Evolutionary conservation across 1,140 invertebrate genomes (phyloP).

Genomic region (Whitmania pigra): DNA sequence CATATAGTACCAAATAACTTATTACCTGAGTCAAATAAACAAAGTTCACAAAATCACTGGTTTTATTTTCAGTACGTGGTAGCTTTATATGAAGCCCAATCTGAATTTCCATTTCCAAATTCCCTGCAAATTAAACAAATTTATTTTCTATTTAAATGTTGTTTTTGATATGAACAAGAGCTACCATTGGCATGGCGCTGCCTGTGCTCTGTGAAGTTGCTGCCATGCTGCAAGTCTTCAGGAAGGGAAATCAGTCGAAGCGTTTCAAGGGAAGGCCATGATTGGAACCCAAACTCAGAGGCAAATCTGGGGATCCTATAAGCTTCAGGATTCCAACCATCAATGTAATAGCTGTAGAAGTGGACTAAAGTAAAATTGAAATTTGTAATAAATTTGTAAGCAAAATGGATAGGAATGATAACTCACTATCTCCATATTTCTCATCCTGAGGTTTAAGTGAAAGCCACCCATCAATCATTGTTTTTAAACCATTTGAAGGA

Average conservation of each 20-base stretch:
- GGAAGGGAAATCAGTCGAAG: conserved; percentile 21
- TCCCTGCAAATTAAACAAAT: conserved; percentile 27
- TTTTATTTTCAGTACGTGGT: conserved; percentile 29
- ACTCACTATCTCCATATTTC: conserved; percentile 72
- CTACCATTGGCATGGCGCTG: conserved; percentile 31
- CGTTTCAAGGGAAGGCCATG: conserved; percentile 40
- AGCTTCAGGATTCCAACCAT: conserved; percentile 64
- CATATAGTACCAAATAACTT: conserved; percentile 5
- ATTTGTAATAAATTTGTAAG: too few relatives aligned
- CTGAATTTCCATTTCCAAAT: conserved; percentile 30
- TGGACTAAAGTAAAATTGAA: conserved; percentile 52
- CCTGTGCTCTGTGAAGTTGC: conserved; percentile 29
- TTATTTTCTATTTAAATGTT: conserved; percentile 4
- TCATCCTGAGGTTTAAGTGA: conserved; percentile 61
- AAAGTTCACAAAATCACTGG: conserved; percentile 33
- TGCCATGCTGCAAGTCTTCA: conserved; percentile 21
- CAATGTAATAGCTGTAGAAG: conserved; percentile 72
- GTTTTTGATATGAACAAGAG: background rate
- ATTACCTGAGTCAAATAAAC: conserved; percentile 43
- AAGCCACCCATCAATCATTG: conserved; percentile 59
- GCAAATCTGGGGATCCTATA: conserved; percentile 72
- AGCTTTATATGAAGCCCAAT: conserved; percentile 31
- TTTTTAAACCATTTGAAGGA: conserved; percentile 74
- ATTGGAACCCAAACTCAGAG: conserved; percentile 91
- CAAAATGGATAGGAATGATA: background rate